phyloP scores from a whole-genome alignment of 2,113 vertebrate species.

The Aspiorhynchus laticeps region DNA sequence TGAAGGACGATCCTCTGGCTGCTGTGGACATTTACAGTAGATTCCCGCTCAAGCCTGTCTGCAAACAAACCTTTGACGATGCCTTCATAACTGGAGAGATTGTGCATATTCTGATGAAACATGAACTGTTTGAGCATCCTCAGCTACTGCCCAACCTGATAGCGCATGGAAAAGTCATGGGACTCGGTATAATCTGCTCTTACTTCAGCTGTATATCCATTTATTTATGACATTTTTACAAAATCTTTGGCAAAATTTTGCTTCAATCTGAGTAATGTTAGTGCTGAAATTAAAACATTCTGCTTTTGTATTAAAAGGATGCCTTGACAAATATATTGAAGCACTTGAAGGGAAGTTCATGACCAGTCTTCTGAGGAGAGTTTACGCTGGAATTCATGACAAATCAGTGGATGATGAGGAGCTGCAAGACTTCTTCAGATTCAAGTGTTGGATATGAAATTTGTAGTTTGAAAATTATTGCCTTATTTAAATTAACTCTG shows the following conservation, averaged over 20 bases:
- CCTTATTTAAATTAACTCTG: neutral
- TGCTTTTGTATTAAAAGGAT: slow-evolving; percentile 56
- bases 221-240: too few relatives aligned
- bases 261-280: neutral
- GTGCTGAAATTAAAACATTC: neutral
- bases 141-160: slow-evolving; percentile 66
- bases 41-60: slow-evolving; percentile 68
- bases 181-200: slow-evolving; percentile 54
- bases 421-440: slow-evolving; percentile 72
- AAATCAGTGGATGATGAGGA: slow-evolving; percentile 69
- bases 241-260: too few relatives aligned
- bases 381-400: slow-evolving; percentile 69
- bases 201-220: too few relatives aligned
- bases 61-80: slow-evolving; percentile 70
- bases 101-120: slow-evolving; percentile 68
- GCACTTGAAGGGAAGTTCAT: slow-evolving; percentile 68
- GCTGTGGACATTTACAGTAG: slow-evolving; percentile 36
- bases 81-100: slow-evolving; percentile 75
- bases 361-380: slow-evolving; percentile 65
- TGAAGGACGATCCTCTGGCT: neutral
- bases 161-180: slow-evolving; percentile 74
- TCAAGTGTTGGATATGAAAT: slow-evolving; percentile 72
- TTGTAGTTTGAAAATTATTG: neutral
- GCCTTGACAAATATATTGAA: slow-evolving; percentile 70
- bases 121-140: slow-evolving; percentile 69